These are phyloP conservation scores for Abrostola tripartita DNA, from an alignment of 2,888 invertebrate genomes.

Conservation along the genomic window DNA sequence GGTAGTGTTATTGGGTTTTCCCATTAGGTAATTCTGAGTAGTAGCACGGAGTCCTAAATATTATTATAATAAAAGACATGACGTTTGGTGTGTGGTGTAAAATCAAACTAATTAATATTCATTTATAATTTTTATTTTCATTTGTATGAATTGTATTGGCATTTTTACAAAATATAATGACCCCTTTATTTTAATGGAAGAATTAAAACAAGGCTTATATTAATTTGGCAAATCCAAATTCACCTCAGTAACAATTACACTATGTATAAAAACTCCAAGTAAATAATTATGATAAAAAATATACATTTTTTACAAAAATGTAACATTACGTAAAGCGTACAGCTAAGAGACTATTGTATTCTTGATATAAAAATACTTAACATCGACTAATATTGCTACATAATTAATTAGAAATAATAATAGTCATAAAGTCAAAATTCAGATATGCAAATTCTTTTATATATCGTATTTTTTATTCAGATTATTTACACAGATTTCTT, in stretches of 20 bases:
- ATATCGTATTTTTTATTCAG: slow-evolving; percentile 73
- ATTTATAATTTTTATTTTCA: slow-evolving; percentile 87
- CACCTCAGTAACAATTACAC: slow-evolving; percentile 80
- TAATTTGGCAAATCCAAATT: slow-evolving; percentile 87
- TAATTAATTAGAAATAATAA: slow-evolving; percentile 69
- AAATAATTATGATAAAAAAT: slow-evolving; percentile 85
- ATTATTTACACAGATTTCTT: slow-evolving; percentile 76
- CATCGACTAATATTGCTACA: slow-evolving; percentile 77
- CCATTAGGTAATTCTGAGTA: too few relatives aligned
- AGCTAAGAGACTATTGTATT: slow-evolving; percentile 73
- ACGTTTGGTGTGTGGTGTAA: slow-evolving; percentile 7
- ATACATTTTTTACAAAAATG: slow-evolving; percentile 87
- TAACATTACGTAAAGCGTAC: slow-evolving; percentile 75
- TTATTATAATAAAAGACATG: not conserved
- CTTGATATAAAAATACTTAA: slow-evolving; percentile 82
- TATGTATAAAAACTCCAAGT: slow-evolving; percentile 78
- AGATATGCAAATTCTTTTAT: slow-evolving; percentile 78
- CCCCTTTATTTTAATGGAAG: slow-evolving; percentile 83
- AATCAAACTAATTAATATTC: slow-evolving; percentile 76
- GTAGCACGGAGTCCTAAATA: too few relatives aligned
- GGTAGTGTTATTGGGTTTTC: too few relatives aligned
- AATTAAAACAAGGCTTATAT: slow-evolving; percentile 84
- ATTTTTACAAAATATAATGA: slow-evolving; percentile 86
- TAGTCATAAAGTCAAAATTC: slow-evolving; percentile 74
- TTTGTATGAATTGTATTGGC: slow-evolving; percentile 84